Conservation (phyloP, 1,140 invertebrate genomes). For the Nymphalis io region DNA sequence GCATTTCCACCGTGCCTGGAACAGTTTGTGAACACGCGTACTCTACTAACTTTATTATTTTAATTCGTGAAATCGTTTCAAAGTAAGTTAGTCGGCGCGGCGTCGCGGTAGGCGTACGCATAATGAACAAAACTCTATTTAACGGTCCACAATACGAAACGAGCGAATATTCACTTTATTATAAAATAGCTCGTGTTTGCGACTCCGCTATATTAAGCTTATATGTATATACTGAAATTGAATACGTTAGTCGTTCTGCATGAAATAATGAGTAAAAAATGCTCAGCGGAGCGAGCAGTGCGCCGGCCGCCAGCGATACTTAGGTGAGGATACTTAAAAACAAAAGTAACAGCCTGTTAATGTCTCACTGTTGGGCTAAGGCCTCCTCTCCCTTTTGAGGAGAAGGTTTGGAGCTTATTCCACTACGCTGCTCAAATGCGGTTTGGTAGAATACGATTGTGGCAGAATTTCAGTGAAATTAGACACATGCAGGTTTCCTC, state of each 20-base stretch:
- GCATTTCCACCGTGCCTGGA: neutral
- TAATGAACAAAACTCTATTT: neutral
- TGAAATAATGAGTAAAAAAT: conserved; percentile 12
- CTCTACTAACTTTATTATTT: neutral
- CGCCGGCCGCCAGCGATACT: neutral
- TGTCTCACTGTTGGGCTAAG: too few relatives aligned
- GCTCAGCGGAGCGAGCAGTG: neutral
- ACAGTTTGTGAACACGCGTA: neutral
- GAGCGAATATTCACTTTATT: conserved; percentile 6
- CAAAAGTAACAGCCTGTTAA: too few relatives aligned
- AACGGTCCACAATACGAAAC: neutral
- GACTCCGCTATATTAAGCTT: neutral
- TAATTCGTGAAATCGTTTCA: conserved; percentile 5
- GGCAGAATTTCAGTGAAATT: too few relatives aligned
- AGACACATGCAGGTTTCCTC: too few relatives aligned
- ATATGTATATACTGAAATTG: conserved; percentile 3
- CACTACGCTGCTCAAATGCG: too few relatives aligned
- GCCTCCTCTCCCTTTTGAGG: too few relatives aligned
- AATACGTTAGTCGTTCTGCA: conserved; percentile 10
- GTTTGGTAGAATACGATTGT: too few relatives aligned
- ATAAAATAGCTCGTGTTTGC: conserved; percentile 6
- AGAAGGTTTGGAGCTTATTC: too few relatives aligned
- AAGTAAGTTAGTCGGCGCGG: neutral
- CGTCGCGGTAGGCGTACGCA: neutral
- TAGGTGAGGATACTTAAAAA: neutral